phyloP scores from a whole-genome alignment of 1,140 invertebrate species.

The Sinonovacula constricta region DNA sequence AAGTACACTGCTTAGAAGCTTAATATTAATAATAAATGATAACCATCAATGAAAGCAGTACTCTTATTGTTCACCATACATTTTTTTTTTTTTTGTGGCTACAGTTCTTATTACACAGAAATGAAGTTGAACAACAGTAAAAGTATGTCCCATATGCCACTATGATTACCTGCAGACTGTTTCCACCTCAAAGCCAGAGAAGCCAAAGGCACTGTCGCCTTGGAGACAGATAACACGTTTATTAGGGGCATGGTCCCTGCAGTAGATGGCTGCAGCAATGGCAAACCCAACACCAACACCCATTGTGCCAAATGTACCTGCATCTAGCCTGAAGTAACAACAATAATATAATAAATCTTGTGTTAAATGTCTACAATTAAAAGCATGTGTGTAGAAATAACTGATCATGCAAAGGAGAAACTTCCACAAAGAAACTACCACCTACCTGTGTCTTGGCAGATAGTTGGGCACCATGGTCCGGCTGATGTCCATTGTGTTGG shows the following conservation, averaged over 20 bases:
- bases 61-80: too few relatives aligned
- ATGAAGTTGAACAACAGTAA: too few relatives aligned
- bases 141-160: too few relatives aligned
- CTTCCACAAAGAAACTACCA: too few relatives aligned
- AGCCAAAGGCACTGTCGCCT: constrained; percentile 98
- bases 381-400: too few relatives aligned
- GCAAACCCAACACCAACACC: constrained; percentile 96
- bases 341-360: background rate
- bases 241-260: constrained; percentile 87
- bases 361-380: background rate
- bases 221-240: constrained; percentile 92
- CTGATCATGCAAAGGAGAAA: too few relatives aligned
- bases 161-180: constrained; percentile 88
- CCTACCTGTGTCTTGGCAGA: constrained; percentile 91
- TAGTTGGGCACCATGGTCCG: constrained; percentile 91
- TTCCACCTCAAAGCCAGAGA: constrained; percentile 98
- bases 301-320: constrained; percentile 96
- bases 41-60: background rate
- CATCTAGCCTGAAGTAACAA: constrained; percentile 76
- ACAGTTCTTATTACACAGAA: background rate
- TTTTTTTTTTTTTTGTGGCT: background rate
- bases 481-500: constrained; percentile 99
- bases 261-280: constrained; percentile 94
- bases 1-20: too few relatives aligned
- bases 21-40: too few relatives aligned